These are phyloP conservation scores for Tubulanus polymorphus DNA, from an alignment of 2,888 invertebrate genomes.

Conservation along the genomic window DNA sequence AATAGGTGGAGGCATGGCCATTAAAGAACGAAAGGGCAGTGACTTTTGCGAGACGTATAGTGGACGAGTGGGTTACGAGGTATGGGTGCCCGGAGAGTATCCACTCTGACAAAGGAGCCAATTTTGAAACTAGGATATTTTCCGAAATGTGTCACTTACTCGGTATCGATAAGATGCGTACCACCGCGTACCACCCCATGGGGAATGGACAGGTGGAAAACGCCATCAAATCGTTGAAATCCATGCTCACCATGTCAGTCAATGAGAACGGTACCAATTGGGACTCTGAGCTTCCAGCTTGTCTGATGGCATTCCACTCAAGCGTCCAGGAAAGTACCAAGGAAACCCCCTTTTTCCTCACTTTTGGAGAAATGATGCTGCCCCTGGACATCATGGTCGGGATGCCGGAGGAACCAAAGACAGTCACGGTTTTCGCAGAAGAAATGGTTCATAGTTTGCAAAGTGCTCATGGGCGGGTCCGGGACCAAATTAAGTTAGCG, in stretches of 20 bases:
- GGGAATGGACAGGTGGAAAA: constrained; percentile 10
- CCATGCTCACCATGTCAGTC: neutral
- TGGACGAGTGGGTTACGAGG: constrained; percentile 12
- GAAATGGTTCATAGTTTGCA: too few species aligned
- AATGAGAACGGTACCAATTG: neutral
- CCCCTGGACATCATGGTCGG: constrained; percentile 9
- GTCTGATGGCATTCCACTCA: constrained; percentile 10
- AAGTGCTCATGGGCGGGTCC: neutral
- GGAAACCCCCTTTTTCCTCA: constrained; percentile 13
- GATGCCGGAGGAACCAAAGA: too few species aligned
- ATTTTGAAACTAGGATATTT: constrained; percentile 19
- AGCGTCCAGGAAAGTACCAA: constrained; percentile 16
- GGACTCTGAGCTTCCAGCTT: constrained; percentile 9
- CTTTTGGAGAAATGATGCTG: constrained; percentile 10
- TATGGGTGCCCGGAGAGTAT: constrained; percentile 16
- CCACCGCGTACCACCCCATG: constrained; percentile 18
- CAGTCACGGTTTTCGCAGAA: too few species aligned
- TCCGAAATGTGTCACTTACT: constrained; percentile 10
- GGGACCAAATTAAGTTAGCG: neutral
- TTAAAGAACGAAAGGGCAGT: constrained; percentile 13
- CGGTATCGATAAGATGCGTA: constrained; percentile 9
- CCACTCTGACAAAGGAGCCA: constrained; percentile 14
- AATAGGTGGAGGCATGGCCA: constrained; percentile 18
- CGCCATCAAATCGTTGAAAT: neutral
- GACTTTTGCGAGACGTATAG: neutral